A percentile compares a stretch with the other conserved stretches of the same genome.
phyloP scores from a whole-genome alignment of 2,888 invertebrate genomes.

The Anaspis maculata region DNA sequence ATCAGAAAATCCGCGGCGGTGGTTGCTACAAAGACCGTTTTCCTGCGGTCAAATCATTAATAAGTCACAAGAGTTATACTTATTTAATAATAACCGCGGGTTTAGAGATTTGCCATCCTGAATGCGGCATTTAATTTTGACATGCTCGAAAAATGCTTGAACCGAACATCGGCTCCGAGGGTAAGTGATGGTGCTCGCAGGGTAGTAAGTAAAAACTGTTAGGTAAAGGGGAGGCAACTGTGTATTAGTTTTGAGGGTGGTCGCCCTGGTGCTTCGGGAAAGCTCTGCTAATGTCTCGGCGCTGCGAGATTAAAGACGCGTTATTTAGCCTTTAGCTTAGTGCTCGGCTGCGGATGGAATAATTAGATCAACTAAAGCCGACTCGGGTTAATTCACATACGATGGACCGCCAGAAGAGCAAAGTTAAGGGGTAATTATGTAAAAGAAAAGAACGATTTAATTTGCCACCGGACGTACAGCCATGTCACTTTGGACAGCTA shows the following conservation, averaged over 20 bases:
- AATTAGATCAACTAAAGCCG: constrained; percentile 40
- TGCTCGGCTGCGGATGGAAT: constrained; percentile 37
- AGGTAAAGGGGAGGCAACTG: background rate
- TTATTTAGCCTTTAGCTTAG: constrained; percentile 40
- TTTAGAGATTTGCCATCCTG: too few species aligned
- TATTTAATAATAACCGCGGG: too few species aligned
- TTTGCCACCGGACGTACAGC: constrained; percentile 27
- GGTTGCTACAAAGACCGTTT: background rate
- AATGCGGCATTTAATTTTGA: too few species aligned
- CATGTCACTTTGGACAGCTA: constrained; percentile 27
- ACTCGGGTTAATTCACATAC: constrained; percentile 37
- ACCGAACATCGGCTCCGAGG: too few species aligned
- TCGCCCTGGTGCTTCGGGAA: too few species aligned
- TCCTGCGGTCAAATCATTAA: too few species aligned
- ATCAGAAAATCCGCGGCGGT: constrained; percentile 3
- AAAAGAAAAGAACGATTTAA: constrained; percentile 39
- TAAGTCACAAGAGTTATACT: too few species aligned
- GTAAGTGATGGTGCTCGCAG: too few species aligned
- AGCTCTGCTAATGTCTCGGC: constrained; percentile 25
- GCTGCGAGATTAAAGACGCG: constrained; percentile 39
- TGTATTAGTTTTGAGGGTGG: constrained; percentile 4
- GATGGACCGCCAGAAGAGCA: constrained; percentile 31
- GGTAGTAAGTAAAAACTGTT: too few species aligned
- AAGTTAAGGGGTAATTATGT: constrained; percentile 39
- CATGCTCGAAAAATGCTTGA: too few species aligned